Conservation (phyloP, 2,113 vertebrate species). For the Numida meleagris region DNA sequence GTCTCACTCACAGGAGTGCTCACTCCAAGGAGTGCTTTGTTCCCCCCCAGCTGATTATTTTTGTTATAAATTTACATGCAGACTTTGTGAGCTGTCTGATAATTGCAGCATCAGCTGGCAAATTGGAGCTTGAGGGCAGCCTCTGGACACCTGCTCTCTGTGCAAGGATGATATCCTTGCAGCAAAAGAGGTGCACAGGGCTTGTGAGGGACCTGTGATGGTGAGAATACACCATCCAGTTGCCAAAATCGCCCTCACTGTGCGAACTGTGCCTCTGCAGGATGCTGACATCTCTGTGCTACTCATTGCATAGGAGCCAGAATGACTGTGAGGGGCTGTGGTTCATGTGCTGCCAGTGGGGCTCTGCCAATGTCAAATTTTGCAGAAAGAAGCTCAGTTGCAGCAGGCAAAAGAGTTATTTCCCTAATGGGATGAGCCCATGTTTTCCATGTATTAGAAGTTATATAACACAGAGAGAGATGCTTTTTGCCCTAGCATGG, state of each 20-base stretch:
- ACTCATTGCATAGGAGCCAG: accelerated
- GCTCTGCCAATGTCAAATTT: background rate
- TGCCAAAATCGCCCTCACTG: background rate
- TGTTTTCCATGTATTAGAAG: background rate
- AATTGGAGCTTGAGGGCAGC: background rate
- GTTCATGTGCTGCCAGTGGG: background rate
- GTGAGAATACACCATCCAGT: accelerated
- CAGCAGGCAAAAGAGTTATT: background rate
- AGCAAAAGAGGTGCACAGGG: accelerated
- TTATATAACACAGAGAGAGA: background rate
- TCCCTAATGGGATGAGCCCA: background rate
- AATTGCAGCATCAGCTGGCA: background rate
- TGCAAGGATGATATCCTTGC: background rate
- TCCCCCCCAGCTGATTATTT: background rate
- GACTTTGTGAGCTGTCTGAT: background rate
- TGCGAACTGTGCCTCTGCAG: accelerated
- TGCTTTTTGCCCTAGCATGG: background rate
- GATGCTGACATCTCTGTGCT: background rate
- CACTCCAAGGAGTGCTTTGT: background rate
- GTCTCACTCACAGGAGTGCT: background rate
- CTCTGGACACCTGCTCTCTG: accelerated
- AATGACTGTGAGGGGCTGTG: background rate
- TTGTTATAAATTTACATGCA: background rate
- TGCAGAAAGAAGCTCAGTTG: background rate
- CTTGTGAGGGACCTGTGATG: background rate